A percentile compares a stretch with the other conserved stretches of the same genome.
Evolutionary conservation across 2,113 vertebrate species (phyloP).

Genomic region (Poecilia latipinna): DNA sequence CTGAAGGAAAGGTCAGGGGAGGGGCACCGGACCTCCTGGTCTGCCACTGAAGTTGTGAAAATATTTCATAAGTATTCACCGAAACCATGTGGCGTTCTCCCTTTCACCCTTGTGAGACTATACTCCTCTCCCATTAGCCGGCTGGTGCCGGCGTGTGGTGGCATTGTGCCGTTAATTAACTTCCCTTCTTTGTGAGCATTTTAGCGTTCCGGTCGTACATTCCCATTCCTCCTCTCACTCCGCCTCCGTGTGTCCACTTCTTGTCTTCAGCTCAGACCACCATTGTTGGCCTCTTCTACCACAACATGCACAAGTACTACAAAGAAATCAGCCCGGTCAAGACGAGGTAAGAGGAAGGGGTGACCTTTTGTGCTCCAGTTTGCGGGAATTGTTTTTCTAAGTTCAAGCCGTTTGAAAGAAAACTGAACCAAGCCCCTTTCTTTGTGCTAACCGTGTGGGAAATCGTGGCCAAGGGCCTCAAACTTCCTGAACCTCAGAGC

Average conservation of each 20-base stretch:
- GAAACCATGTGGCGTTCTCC: conserved; percentile 35
- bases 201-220: conserved; percentile 68
- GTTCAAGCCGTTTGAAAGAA: not conserved
- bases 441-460: conserved; percentile 48
- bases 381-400: not conserved
- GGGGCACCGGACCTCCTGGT: conserved; percentile 45
- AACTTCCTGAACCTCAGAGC: conserved; percentile 55
- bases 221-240: conserved; percentile 42
- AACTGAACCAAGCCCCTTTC: not conserved
- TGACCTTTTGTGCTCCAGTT: not conserved
- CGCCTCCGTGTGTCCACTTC: conserved; percentile 9
- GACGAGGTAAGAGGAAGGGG: conserved; percentile 84
- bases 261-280: conserved; percentile 86
- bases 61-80: conserved; percentile 64
- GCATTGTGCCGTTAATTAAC: conserved; percentile 76
- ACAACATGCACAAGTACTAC: conserved; percentile 88
- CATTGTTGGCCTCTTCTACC: conserved; percentile 92
- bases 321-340: conserved; percentile 82
- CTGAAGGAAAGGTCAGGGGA: conserved; percentile 52
- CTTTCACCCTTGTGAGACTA: conserved; percentile 69
- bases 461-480: conserved; percentile 24
- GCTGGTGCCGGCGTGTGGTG: conserved; percentile 55
- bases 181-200: conserved; percentile 57
- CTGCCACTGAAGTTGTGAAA: conserved; percentile 52
- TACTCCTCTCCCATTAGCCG: conserved; percentile 54